Percentiles rank a stretch among this genome's conserved stretches.
Conservation (phyloP, 2,113 vertebrate species). For the Pyxicephalus adspersus region DNA sequence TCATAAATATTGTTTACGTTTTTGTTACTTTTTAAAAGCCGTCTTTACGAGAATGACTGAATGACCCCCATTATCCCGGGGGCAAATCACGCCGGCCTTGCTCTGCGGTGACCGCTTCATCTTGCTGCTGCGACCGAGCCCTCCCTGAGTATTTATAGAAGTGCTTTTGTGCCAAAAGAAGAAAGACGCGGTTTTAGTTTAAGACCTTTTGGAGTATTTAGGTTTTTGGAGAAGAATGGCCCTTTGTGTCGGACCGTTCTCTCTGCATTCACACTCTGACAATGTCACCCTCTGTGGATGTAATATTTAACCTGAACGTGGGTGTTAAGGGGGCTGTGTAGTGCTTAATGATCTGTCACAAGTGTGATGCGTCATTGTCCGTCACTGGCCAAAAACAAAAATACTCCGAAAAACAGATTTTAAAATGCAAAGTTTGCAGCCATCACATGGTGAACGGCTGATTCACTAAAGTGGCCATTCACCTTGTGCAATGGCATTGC, state of each 20-base stretch:
- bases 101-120: slow-evolving; percentile 68
- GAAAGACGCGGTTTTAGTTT: slow-evolving; percentile 77
- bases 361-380: slow-evolving; percentile 24
- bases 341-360: slow-evolving; percentile 52
- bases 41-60: slow-evolving; percentile 72
- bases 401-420: too few relatives aligned
- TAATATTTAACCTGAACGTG: slow-evolving; percentile 19
- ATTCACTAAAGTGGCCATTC: too few relatives aligned
- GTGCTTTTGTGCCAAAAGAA: slow-evolving; percentile 69
- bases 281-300: slow-evolving; percentile 60
- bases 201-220: slow-evolving; percentile 77
- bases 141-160: slow-evolving; percentile 78
- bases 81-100: slow-evolving; percentile 72
- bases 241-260: slow-evolving; percentile 73
- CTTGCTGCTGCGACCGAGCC: slow-evolving; percentile 74
- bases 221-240: slow-evolving; percentile 71
- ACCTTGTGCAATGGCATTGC: too few relatives aligned
- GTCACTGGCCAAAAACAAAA: too few relatives aligned
- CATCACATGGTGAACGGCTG: too few relatives aligned
- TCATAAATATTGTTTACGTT: slow-evolving; percentile 63
- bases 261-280: slow-evolving; percentile 70
- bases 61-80: slow-evolving; percentile 69
- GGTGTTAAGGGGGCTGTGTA: slow-evolving; percentile 49
- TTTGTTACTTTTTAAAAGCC: slow-evolving; percentile 65
- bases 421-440: too few relatives aligned